These are phyloP conservation scores for Zosterops pallidus DNA, from an alignment of 2,113 vertebrate species.

Conservation along the genomic window DNA sequence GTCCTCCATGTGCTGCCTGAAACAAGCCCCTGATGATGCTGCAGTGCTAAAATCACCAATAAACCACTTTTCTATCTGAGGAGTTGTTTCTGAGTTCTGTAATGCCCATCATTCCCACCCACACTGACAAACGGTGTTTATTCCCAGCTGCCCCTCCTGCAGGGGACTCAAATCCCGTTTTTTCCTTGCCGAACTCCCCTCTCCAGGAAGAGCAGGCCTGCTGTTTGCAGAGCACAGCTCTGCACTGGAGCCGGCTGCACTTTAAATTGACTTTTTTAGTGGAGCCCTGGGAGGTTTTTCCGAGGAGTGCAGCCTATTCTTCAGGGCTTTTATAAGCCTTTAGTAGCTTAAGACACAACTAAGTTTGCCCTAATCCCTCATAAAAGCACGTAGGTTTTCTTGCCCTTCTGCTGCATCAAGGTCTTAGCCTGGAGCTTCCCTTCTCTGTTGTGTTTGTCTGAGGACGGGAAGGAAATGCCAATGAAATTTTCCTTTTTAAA, in stretches of 20 bases:
- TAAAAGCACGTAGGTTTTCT: neutral
- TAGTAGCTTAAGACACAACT: conserved; percentile 42
- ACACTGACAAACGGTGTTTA: accelerated
- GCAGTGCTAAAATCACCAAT: neutral
- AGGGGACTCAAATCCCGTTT: neutral
- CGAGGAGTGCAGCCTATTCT: neutral
- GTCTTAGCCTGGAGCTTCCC: neutral
- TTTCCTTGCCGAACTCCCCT: accelerated
- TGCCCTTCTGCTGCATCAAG: neutral
- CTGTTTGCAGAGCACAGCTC: neutral
- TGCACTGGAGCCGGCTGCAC: neutral
- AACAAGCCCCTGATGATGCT: neutral
- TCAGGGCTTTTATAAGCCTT: conserved; percentile 29
- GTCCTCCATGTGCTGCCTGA: neutral
- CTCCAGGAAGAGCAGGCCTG: neutral
- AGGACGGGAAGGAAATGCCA: neutral
- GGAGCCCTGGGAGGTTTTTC: neutral
- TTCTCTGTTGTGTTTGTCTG: neutral
- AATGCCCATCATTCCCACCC: neutral
- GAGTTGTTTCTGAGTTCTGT: accelerated
- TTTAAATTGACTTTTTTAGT: conserved; percentile 33
- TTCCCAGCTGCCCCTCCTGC: neutral
- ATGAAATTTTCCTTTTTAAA: neutral
- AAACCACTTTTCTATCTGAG: neutral
- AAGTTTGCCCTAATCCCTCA: conserved; percentile 38